These are phyloP conservation scores for Magallana angulata DNA, from an alignment of 1,140 invertebrate genomes.

Conservation along the genomic window DNA sequence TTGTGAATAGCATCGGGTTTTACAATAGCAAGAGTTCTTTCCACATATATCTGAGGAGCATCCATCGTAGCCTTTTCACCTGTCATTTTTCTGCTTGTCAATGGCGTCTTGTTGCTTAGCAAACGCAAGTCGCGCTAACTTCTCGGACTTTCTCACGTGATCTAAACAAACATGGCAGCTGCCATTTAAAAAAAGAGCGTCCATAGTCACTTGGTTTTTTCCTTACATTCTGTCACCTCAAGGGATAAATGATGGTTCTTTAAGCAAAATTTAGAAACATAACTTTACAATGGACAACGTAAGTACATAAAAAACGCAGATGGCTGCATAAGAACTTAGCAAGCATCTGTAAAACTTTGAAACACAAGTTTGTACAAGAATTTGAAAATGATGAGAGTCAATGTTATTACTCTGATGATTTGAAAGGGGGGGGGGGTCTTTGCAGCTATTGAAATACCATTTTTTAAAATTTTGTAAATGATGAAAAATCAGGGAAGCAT, in stretches of 20 bases:
- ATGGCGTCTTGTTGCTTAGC: constrained; percentile 65
- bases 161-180: constrained; percentile 62
- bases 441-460: too few relatives aligned
- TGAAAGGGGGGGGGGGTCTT: too few relatives aligned
- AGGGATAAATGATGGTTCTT: neutral
- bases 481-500: too few relatives aligned
- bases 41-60: constrained; percentile 75
- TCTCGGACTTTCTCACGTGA: constrained; percentile 57
- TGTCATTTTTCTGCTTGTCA: constrained; percentile 64
- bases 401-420: too few relatives aligned
- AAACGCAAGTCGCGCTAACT: constrained; percentile 50
- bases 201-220: constrained; percentile 50
- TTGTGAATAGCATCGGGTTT: constrained; percentile 89
- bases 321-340: neutral
- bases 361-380: constrained; percentile 41
- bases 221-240: neutral
- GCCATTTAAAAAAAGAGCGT: constrained; percentile 48
- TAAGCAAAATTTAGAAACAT: neutral
- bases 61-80: constrained; percentile 68
- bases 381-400: neutral
- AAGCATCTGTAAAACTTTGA: neutral
- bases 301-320: neutral
- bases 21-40: constrained; percentile 86
- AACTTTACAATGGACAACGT: constrained; percentile 46
- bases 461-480: too few relatives aligned